Base-by-base conservation (phyloP, 1,140 invertebrate genomes). In the Philotrypesis tridentata region DNA sequence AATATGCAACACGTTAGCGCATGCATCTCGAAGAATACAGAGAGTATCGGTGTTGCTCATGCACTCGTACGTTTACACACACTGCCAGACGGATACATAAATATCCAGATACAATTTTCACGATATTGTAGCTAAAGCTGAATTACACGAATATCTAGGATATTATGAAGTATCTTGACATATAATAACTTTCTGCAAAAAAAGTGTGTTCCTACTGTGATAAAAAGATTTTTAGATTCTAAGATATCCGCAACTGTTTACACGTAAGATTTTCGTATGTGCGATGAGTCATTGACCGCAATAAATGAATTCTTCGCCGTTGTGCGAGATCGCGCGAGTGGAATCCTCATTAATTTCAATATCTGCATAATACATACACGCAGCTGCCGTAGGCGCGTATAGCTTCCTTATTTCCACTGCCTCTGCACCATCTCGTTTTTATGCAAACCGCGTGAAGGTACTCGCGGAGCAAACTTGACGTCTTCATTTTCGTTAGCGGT, bases 281-380 rank as follows among this genome's bases (percentile, higher is more conserved):
- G 23, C 2, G 1, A 63, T 63, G 21, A 27, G 61, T 6, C 7
- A 63, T 27, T 23, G 61, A 8, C 9, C 25, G 61, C 61, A 12
- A n/a, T 63, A 63, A 63, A 27, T 23, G 9, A 5, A 25, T 63
- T 27, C 25, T 29, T 33, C 27, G 33, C n/a, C n/a, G 67, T 6
- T 8, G 67, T 29, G 17, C 29, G 27, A 25, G 8, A 14, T 37
- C n/a, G n/a, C n/a, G n/a, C n/a, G n/a, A n/a, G n/a, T n/a, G n/a
- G n/a, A 29, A 68, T 68, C 31, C 31, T 68, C 67, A 37, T 70
- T 70, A 70, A 70, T 70, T 70, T 70, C 31, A 70, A 70, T 70
- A 14, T 65, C 25, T 65, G 61, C 23, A 65, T 65, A 65, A 65
- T 37, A 37, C n/a, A 37, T 29, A 25, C 12, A 14, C 61, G 33